phyloP scores from a whole-genome alignment of 2,797 vertebrate genomes.

The Anguilla obscura region DNA sequence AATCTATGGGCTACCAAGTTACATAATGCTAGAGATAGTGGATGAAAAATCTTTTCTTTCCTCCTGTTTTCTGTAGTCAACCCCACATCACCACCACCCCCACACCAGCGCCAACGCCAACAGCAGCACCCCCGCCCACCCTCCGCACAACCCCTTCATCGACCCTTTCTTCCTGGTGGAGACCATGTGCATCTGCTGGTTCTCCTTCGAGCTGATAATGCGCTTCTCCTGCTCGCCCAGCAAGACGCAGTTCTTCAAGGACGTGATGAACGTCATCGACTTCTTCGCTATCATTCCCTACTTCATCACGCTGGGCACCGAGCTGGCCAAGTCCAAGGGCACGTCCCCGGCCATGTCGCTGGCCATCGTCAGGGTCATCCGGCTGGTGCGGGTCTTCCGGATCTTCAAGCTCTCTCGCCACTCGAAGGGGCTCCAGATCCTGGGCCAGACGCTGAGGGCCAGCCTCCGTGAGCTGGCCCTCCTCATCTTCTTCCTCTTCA shows the following conservation, averaged over 20 bases:
- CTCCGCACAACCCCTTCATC: constrained; percentile 68
- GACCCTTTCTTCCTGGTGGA: constrained; percentile 92
- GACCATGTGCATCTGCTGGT: constrained; percentile 91
- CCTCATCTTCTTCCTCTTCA: constrained; percentile 95
- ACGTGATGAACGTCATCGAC: constrained; percentile 95
- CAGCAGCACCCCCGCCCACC: constrained; percentile 46
- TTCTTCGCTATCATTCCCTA: constrained; percentile 93
- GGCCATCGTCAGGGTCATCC: constrained; percentile 87
- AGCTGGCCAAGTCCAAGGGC: constrained; percentile 81
- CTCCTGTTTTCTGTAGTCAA: constrained; percentile 52
- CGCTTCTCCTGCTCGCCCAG: constrained; percentile 80
- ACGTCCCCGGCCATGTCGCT: constrained; percentile 82
- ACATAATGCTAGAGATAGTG: neutral
- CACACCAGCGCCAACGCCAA: constrained; percentile 45
- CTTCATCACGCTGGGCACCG: constrained; percentile 87
- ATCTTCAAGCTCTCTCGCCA: constrained; percentile 93
- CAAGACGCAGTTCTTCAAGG: constrained; percentile 87
- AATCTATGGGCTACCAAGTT: neutral
- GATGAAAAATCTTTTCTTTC: constrained; percentile 4
- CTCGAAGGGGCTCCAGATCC: constrained; percentile 89
- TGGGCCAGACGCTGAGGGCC: constrained; percentile 89
- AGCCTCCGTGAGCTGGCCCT: constrained; percentile 88
- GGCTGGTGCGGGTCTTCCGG: constrained; percentile 87
- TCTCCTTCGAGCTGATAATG: constrained; percentile 85
- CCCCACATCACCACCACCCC: constrained; percentile 47